Evolutionary conservation across 2,888 invertebrate genomes (phyloP).

Genomic region (Strigamia crassipes): DNA sequence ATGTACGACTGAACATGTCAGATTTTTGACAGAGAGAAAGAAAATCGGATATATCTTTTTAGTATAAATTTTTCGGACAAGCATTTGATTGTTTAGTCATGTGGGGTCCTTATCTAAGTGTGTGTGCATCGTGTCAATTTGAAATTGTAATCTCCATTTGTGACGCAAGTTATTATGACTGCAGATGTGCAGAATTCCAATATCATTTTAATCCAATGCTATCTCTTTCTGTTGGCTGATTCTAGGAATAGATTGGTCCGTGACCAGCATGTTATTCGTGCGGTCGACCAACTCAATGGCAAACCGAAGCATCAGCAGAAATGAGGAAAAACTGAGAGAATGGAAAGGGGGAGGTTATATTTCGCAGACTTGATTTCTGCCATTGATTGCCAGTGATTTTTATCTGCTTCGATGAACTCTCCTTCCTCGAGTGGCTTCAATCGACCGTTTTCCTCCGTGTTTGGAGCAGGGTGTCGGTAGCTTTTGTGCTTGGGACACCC

Average conservation of each 20-base stretch:
- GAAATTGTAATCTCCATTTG: slow-evolving; percentile 24
- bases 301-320: slow-evolving; percentile 26
- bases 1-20: neutral
- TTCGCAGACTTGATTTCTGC: slow-evolving; percentile 25
- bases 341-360: neutral
- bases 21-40: neutral
- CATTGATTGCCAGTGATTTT: slow-evolving; percentile 35
- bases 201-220: slow-evolving; percentile 29
- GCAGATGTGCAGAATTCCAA: slow-evolving; percentile 27
- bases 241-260: slow-evolving; percentile 25
- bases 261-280: slow-evolving; percentile 34
- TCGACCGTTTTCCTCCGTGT: slow-evolving; percentile 17
- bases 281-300: slow-evolving; percentile 22
- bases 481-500: slow-evolving; percentile 27
- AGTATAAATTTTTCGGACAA: neutral
- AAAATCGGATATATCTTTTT: neutral
- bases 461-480: slow-evolving; percentile 19
- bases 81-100: slow-evolving; percentile 6
- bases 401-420: slow-evolving; percentile 31
- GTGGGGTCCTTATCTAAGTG: slow-evolving; percentile 30
- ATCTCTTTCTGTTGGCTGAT: slow-evolving; percentile 34
- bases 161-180: slow-evolving; percentile 29
- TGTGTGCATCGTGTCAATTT: slow-evolving; percentile 35
- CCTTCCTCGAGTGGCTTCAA: slow-evolving; percentile 25
- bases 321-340: slow-evolving; percentile 5